Evolutionary conservation across 1,140 invertebrate genomes (phyloP).

Genomic region (Temnothorax curvispinosus): DNA sequence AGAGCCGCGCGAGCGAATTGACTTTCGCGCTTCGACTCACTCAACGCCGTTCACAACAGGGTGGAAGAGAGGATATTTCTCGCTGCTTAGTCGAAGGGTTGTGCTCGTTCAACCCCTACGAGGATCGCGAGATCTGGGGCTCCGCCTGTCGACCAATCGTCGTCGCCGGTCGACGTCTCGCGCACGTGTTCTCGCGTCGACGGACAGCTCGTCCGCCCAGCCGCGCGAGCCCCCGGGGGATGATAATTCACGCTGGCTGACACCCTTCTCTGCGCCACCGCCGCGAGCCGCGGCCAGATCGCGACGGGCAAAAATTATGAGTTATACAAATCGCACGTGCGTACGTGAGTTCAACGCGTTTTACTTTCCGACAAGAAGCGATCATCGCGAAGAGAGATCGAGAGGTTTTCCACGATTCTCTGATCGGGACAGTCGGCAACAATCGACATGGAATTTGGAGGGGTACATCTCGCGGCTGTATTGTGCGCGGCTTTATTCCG

Average conservation of each 20-base stretch:
- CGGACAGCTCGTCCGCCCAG: conserved; percentile 38
- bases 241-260: conserved; percentile 25
- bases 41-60: not conserved
- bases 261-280: conserved; percentile 21
- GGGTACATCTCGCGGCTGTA: not conserved
- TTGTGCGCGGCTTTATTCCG: not conserved
- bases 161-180: conserved; percentile 36
- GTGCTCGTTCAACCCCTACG: conserved; percentile 39
- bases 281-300: conserved; percentile 12
- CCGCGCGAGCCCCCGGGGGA: conserved; percentile 46
- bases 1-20: conserved; percentile 60
- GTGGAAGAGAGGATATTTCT: not conserved
- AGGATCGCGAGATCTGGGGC: conserved; percentile 67
- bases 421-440: not conserved
- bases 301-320: conserved; percentile 74
- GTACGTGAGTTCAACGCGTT: conserved; percentile 10
- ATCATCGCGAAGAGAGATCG: not conserved
- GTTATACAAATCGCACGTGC: conserved; percentile 65
- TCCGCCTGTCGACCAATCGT: conserved; percentile 80
- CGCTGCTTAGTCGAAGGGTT: conserved; percentile 46
- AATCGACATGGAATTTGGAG: not conserved
- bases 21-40: conserved; percentile 71
- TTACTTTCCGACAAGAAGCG: conserved; percentile 22
- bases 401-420: not conserved
- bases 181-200: conserved; percentile 35